These are phyloP conservation scores for Pelochelys cantorii DNA, from an alignment of 2,797 vertebrate species.

Conservation along the genomic window DNA sequence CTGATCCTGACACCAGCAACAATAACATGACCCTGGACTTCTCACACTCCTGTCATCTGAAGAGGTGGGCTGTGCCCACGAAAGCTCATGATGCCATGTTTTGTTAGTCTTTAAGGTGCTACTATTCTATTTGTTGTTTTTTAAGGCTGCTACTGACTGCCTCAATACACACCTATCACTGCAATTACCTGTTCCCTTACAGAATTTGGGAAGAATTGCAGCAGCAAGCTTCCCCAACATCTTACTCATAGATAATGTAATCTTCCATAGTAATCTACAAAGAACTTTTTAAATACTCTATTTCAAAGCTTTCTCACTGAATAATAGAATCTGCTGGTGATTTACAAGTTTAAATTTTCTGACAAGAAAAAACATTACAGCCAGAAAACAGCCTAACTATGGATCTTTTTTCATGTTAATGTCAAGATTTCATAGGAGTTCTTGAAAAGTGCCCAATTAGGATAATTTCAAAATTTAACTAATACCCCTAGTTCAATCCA, in stretches of 20 bases:
- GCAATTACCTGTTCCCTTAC: not conserved
- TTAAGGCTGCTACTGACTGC: not conserved
- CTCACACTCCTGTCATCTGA: too few relatives aligned
- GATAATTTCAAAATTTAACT: not conserved
- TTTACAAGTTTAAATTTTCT: not conserved
- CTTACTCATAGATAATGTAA: not conserved
- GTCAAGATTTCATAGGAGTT: not conserved
- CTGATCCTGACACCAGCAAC: not conserved
- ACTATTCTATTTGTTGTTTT: too few relatives aligned
- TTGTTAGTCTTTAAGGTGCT: too few relatives aligned
- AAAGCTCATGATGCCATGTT: too few relatives aligned
- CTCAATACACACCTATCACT: not conserved
- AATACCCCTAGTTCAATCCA: not conserved
- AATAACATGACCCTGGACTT: not conserved
- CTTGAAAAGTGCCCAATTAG: not conserved
- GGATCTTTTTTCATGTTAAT: not conserved
- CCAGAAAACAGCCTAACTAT: not conserved
- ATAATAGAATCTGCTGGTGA: not conserved
- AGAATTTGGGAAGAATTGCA: not conserved
- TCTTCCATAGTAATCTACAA: not conserved
- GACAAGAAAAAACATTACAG: not conserved
- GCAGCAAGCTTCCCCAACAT: not conserved
- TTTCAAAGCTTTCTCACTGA: not conserved
- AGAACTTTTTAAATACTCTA: not conserved
- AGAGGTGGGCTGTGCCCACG: too few relatives aligned